A percentile compares a stretch with the other conserved stretches of the same genome.
phyloP scores from a whole-genome alignment of 2,797 vertebrate genomes.

The Enteromius argenteus region DNA sequence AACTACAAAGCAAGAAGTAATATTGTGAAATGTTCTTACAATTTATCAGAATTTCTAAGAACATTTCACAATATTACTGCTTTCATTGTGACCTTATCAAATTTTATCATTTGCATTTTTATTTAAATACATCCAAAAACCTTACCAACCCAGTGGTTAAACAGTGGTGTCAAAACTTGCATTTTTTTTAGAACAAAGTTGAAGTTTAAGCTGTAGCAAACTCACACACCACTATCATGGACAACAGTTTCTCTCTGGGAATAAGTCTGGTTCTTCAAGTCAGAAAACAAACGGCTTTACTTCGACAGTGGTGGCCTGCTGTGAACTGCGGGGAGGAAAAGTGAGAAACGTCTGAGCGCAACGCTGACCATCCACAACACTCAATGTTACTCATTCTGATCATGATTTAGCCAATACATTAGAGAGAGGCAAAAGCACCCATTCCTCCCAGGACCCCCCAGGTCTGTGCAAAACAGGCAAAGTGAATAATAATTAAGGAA shows the following conservation, averaged over 20 bases:
- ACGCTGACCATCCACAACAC: constrained; percentile 31
- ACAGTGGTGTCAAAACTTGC: not conserved
- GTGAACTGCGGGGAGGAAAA: constrained; percentile 41
- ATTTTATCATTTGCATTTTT: no score
- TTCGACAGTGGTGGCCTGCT: constrained; percentile 16
- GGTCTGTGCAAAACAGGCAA: not conserved
- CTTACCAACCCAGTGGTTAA: not conserved
- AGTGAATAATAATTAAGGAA: constrained; percentile 27
- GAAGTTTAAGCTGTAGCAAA: constrained; percentile 4
- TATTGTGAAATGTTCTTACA: no score
- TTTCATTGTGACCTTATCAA: no score
- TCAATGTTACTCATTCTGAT: constrained; percentile 34
- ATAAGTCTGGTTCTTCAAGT: constrained; percentile 4
- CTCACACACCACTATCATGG: constrained; percentile 4
- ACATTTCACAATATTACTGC: no score
- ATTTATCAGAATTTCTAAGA: no score
- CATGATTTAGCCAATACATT: not conserved
- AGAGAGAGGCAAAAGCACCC: not conserved
- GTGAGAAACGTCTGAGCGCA: constrained; percentile 10
- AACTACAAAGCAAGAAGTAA: no score
- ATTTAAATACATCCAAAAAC: not conserved
- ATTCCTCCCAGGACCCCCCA: not conserved
- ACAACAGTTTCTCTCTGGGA: not conserved
- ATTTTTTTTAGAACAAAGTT: not conserved
- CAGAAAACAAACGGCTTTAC: constrained; percentile 26